Evolutionary conservation across 2,113 vertebrate species (phyloP), one percentile per base, ranked within the genome.

Genomic region (Equus quagga): DNA sequence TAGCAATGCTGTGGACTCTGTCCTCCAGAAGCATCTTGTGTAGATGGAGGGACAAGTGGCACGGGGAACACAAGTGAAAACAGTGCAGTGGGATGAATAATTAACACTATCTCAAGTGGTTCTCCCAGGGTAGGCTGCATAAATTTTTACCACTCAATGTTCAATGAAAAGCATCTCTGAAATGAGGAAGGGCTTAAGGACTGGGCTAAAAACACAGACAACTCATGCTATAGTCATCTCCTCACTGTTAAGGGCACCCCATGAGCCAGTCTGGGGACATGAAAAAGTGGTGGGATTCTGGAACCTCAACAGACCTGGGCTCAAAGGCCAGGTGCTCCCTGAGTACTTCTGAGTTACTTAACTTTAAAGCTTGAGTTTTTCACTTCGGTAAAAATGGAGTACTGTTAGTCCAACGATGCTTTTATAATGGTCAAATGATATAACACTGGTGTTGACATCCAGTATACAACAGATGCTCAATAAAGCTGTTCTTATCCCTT

Each of bases 121-220:
- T 36, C 36, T 46, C 69, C 73, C 18, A 96, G 0, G 54, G 72
- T 15, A 67, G 76, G 58, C 13, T 6, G 5, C 46, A 67, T 1
- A 14, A 17, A 33, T 81, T 46, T 80, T 58, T 60, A 19, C 23
- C n/a, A 94, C 2, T 78, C 33, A 41, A 1, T 51, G 15, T 67
- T 87, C 62, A 94, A 8, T 56, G 82, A 86, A 67, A 96, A 85
- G n/a, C 15, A 76, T 19, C 82, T 79, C 58, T 69, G 44, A 85
- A 84, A 41, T 8, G 21, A 18, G 28, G 6, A 49, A 41, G 28
- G 62, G 12, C 41, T 49, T 51, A 82, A 82, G 31, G 69, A 67
- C 58, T 26, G 11, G 62, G 33, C 56, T 70, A 60, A 78, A 60
- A 94, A 86, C 26, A 73, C 1, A 81, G 79, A 51, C 10, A 36